phyloP scores from a whole-genome alignment of 2,797 vertebrate genomes.

The Paratrypauchen microcephalus region DNA sequence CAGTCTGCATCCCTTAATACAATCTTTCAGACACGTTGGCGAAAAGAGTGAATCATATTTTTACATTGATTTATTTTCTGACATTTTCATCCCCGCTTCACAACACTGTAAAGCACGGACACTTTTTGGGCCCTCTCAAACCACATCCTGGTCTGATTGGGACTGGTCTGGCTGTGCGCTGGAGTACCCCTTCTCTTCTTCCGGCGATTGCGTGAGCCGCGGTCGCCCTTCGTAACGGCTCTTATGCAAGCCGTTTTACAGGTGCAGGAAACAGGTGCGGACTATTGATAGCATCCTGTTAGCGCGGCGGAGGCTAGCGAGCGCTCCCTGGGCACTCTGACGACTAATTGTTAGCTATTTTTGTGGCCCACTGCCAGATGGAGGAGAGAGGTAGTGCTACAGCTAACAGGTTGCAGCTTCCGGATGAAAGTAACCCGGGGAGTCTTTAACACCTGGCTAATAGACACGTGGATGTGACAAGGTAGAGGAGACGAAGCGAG shows the following conservation, averaged over 20 bases:
- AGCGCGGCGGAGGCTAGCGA: constrained; percentile 59
- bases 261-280: constrained; percentile 90
- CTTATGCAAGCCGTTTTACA: constrained; percentile 78
- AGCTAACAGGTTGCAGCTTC: constrained; percentile 71
- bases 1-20: too few species aligned
- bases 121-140: constrained; percentile 66
- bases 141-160: constrained; percentile 69
- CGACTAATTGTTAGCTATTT: constrained; percentile 85
- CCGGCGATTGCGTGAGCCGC: constrained; percentile 74
- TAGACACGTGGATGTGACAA: constrained; percentile 38
- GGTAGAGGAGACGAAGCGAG: constrained; percentile 27
- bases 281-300: constrained; percentile 81
- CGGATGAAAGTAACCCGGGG: constrained; percentile 63
- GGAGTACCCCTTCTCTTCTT: constrained; percentile 55
- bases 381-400: constrained; percentile 61
- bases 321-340: constrained; percentile 73
- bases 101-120: too few species aligned
- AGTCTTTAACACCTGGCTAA: constrained; percentile 66
- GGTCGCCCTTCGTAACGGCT: constrained; percentile 64
- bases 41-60: too few species aligned
- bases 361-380: constrained; percentile 83
- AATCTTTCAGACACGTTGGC: too few species aligned
- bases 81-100: too few species aligned
- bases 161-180: constrained; percentile 52
- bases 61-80: too few species aligned